phyloP scores from a whole-genome alignment of 2,113 vertebrate genomes.

The Platichthys stellatus region DNA sequence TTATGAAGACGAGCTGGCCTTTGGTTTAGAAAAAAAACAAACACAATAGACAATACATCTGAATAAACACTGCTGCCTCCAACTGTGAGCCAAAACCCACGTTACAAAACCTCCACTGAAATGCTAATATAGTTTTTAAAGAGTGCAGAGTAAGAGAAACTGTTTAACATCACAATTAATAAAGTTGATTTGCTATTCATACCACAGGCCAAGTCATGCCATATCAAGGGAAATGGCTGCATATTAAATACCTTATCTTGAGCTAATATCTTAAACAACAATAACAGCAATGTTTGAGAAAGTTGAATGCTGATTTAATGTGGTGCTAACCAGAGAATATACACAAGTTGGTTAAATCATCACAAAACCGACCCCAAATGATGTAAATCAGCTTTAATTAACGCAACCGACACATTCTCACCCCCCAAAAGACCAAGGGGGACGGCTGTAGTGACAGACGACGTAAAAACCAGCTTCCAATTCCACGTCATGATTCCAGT shows the following conservation, averaged over 20 bases:
- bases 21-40: constrained; percentile 45
- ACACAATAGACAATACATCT: constrained; percentile 43
- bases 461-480: constrained; percentile 65
- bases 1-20: constrained; percentile 32
- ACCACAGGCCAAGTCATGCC: constrained; percentile 25
- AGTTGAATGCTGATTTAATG: background rate
- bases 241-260: constrained; percentile 5
- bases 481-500: constrained; percentile 69
- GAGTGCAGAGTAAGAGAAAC: constrained; percentile 41
- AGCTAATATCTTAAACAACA: constrained; percentile 18
- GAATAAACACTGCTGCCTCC: constrained; percentile 47
- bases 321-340: no score
- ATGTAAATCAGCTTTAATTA: constrained; percentile 32
- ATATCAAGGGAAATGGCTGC: constrained; percentile 2
- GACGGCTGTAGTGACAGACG: constrained; percentile 44
- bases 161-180: constrained; percentile 36
- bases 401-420: constrained; percentile 30
- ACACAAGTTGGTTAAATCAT: constrained; percentile 1
- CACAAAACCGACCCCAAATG: background rate
- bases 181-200: constrained; percentile 6
- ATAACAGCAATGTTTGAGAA: background rate
- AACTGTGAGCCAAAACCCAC: constrained; percentile 49
- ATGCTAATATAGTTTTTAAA: constrained; percentile 44
- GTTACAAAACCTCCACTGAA: constrained; percentile 55
- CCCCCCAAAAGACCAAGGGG: constrained; percentile 37